Percentiles rank a stretch among this genome's conserved stretches.
Conservation (phyloP, 2,888 invertebrate species). For the Callimorpha dominula region DNA sequence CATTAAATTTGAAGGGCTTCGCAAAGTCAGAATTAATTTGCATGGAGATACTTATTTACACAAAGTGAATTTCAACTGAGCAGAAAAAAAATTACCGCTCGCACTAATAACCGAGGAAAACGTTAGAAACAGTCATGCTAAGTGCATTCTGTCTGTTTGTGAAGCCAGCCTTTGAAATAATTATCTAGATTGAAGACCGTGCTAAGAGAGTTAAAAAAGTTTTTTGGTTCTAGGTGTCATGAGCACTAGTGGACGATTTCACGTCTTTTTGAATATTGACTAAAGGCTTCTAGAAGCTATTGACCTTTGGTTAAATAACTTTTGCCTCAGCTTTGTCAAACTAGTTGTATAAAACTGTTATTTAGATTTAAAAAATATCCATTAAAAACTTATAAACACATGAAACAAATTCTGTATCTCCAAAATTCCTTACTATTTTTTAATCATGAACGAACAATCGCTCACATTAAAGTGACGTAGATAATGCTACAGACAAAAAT, state of each 20-base stretch:
- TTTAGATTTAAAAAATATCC: background rate
- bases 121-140: background rate
- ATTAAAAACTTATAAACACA: too few relatives aligned
- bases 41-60: background rate
- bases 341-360: background rate
- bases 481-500: too few relatives aligned
- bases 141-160: background rate
- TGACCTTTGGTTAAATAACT: background rate
- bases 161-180: background rate
- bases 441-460: too few relatives aligned
- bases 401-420: too few relatives aligned
- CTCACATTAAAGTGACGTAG: too few relatives aligned
- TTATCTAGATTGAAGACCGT: background rate
- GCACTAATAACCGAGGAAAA: background rate
- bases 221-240: background rate
- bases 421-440: too few relatives aligned
- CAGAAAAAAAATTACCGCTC: background rate
- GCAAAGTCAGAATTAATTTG: background rate
- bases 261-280: background rate
- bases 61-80: background rate
- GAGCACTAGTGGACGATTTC: background rate
- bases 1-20: constrained; percentile 3
- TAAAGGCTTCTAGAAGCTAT: background rate
- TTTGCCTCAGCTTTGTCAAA: background rate
- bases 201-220: background rate